Evolutionary conservation across 2,888 invertebrate species (phyloP).

Genomic region (Miltochrista miniata): DNA sequence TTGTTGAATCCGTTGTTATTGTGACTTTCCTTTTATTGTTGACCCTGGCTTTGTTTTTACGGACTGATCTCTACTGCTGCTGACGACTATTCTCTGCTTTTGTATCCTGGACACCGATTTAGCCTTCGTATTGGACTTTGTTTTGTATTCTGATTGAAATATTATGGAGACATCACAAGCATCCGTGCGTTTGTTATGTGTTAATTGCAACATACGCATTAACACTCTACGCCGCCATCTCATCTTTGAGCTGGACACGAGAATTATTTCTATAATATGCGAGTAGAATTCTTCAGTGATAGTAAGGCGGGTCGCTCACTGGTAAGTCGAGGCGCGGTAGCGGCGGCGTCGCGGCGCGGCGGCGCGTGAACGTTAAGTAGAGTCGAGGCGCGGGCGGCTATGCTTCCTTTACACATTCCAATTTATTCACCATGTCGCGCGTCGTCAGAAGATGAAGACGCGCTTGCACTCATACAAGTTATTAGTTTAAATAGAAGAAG

Average conservation of each 20-base stretch:
- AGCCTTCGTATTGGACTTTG: not conserved
- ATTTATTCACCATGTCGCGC: no score
- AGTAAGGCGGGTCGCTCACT: no score
- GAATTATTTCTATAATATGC: not conserved
- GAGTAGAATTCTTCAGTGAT: not conserved
- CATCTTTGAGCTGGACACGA: not conserved
- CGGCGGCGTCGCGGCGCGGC: no score
- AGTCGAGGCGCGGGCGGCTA: no score
- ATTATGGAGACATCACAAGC: not conserved
- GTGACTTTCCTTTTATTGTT: not conserved
- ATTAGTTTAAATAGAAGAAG: no score
- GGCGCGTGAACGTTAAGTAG: no score
- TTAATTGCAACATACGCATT: not conserved
- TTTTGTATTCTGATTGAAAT: not conserved
- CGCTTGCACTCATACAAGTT: no score
- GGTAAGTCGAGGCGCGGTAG: no score
- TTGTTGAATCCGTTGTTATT: not conserved
- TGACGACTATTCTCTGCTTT: no score
- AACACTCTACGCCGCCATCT: not conserved
- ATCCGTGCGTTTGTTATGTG: not conserved
- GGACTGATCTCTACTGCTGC: not conserved
- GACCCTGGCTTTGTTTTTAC: not conserved
- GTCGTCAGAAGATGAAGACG: no score
- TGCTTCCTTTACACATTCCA: no score
- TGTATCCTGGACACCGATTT: no score